Evolutionary conservation across 2,797 vertebrate genomes (phyloP), one percentile per base, ranked within the genome.

Genomic region (Sorex maritimensis): DNA sequence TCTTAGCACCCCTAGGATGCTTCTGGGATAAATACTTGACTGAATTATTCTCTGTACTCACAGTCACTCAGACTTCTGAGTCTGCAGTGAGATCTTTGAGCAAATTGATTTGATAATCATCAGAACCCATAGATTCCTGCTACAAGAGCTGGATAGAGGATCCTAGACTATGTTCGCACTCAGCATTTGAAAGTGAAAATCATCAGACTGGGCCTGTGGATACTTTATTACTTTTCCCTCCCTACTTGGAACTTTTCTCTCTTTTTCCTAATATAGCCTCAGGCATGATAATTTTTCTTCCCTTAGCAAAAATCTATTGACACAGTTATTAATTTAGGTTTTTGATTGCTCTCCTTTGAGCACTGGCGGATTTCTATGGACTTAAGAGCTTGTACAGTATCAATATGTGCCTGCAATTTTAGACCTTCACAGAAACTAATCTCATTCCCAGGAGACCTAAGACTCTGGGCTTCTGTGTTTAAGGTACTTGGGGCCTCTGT

Each of bases 301-400:
- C 96, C 89, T 93, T 77, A 72, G 74, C 94, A 96, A 97, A 97
- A 98, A 97, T 96, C 95, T 97, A 97, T 97, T 97, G 97, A 96
- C 96, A 96, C 87, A 97, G 97, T 97, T 95, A 94, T 96, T 97
- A 95, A 97, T 96, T 97, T 97, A 91, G 88, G 89, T 69, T 97
- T 97, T 96, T 97, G 93, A 97, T 97, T 96, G 95, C 94, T 97
- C 83, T 96, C 97, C 96, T 98, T 97, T 96, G 97, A 98, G 97
- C 96, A 97, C 93, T 58, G 96, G 96, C 84, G 92, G 97, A 97
- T 96, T 96, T 95, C 93, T 88, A 88, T 93, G 95, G 97, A 98
- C 96, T 98, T 98, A 97, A 97, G 94, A 96, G 97, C 97, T 97
- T 96, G 91, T 55, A 92, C 58, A 91, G 87, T 97, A 96, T 97